These are phyloP conservation scores for Scomber scombrus DNA, from an alignment of 2,113 vertebrate genomes.

Conservation along the genomic window DNA sequence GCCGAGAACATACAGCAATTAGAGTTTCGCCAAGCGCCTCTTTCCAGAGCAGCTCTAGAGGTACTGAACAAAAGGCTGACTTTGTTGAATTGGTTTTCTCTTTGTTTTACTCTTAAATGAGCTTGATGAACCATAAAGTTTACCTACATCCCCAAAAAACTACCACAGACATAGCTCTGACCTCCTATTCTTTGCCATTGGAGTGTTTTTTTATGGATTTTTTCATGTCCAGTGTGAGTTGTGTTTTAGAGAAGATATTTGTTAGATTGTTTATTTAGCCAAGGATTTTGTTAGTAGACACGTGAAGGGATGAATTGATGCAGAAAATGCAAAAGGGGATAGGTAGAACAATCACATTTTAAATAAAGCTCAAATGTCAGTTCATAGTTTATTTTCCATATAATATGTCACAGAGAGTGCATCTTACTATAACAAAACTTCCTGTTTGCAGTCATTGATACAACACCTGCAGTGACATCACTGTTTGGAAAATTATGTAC, in stretches of 20 bases:
- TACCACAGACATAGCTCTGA: conserved; percentile 2
- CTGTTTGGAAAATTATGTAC: neutral
- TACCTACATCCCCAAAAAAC: conserved; percentile 26
- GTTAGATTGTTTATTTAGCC: neutral
- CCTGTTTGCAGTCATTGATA: neutral
- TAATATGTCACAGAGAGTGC: no score
- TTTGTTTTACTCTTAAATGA: conserved; percentile 54
- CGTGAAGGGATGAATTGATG: neutral
- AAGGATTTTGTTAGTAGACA: neutral
- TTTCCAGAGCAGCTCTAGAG: conserved; percentile 38
- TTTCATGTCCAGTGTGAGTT: neutral
- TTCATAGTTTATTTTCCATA: neutral
- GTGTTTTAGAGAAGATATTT: conserved; percentile 9
- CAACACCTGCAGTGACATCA: conserved; percentile 14
- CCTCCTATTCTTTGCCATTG: conserved; percentile 16
- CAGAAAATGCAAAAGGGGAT: neutral
- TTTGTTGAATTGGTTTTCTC: conserved; percentile 26
- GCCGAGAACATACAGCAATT: neutral
- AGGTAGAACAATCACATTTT: neutral
- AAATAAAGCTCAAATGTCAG: neutral
- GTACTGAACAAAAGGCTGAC: conserved; percentile 45
- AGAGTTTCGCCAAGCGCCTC: conserved; percentile 18
- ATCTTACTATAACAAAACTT: neutral
- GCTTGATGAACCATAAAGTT: conserved; percentile 41
- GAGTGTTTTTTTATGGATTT: conserved; percentile 19